Evolutionary conservation across 2,888 invertebrate genomes (phyloP).

Genomic region (Phengaris arion): DNA sequence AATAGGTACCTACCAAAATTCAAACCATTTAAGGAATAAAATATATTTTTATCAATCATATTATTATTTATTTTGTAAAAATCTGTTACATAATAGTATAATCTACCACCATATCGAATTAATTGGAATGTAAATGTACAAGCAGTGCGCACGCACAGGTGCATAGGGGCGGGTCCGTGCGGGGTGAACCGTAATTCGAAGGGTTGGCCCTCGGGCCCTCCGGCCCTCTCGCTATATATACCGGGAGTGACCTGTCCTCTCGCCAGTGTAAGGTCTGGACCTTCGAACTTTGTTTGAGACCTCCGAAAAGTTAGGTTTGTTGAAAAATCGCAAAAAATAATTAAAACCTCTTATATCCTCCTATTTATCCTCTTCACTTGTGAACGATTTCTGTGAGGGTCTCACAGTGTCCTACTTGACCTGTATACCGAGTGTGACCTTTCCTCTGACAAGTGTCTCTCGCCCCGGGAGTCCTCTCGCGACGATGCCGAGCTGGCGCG

Average conservation of each 20-base stretch:
- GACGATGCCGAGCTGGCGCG: slow-evolving; percentile 31
- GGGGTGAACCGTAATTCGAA: slow-evolving; percentile 30
- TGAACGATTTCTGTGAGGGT: too few species aligned
- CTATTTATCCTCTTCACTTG: background rate
- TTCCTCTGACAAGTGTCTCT: background rate
- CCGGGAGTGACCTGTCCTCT: background rate
- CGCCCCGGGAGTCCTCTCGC: background rate
- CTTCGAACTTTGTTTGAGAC: too few species aligned
- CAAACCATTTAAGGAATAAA: too few species aligned
- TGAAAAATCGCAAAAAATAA: background rate
- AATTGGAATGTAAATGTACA: slow-evolving; percentile 5
- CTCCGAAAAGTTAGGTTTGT: background rate
- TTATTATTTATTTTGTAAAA: background rate
- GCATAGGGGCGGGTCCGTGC: slow-evolving; percentile 28
- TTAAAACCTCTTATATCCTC: background rate
- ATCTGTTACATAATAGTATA: slow-evolving; percentile 8
- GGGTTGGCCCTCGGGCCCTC: slow-evolving; percentile 6
- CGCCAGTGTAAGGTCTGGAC: background rate
- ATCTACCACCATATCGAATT: slow-evolving; percentile 13
- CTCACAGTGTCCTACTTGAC: too few species aligned
- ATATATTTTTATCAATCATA: too few species aligned
- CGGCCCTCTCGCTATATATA: background rate
- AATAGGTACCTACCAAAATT: too few species aligned
- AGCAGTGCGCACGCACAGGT: slow-evolving; percentile 21
- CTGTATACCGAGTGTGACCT: background rate